phyloP scores from a whole-genome alignment of 2,797 vertebrate species.

The Chaetophractus vellerosus region DNA sequence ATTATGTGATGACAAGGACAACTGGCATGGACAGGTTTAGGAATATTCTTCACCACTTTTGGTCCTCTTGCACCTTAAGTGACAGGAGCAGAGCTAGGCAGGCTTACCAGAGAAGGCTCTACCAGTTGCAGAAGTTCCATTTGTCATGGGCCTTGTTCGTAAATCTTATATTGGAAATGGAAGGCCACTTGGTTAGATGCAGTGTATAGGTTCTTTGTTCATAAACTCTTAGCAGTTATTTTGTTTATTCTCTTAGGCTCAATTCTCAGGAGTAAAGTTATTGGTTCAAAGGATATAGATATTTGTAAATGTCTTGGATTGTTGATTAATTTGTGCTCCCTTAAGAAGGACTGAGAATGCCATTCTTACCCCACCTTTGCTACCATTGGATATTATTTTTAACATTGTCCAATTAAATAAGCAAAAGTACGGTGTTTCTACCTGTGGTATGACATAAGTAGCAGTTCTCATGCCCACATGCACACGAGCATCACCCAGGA shows the following conservation, averaged over 20 bases:
- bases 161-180: background rate
- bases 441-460: background rate
- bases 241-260: slow-evolving; percentile 30
- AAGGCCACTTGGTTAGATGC: background rate
- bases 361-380: background rate
- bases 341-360: background rate
- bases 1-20: background rate
- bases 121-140: background rate
- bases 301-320: background rate
- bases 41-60: background rate
- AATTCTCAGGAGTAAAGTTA: slow-evolving; percentile 21
- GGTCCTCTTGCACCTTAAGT: background rate
- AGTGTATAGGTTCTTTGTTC: background rate
- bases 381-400: background rate
- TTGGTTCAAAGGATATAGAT: background rate
- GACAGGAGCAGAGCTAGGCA: background rate
- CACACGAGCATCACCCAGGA: background rate
- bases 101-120: background rate
- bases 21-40: background rate
- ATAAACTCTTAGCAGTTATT: background rate
- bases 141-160: background rate
- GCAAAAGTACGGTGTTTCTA: background rate
- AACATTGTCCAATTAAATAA: slow-evolving; percentile 15
- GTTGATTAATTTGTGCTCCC: background rate
- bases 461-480: background rate